Base-by-base conservation (phyloP, 2,797 vertebrate species). In the Rallus crepitans region DNA sequence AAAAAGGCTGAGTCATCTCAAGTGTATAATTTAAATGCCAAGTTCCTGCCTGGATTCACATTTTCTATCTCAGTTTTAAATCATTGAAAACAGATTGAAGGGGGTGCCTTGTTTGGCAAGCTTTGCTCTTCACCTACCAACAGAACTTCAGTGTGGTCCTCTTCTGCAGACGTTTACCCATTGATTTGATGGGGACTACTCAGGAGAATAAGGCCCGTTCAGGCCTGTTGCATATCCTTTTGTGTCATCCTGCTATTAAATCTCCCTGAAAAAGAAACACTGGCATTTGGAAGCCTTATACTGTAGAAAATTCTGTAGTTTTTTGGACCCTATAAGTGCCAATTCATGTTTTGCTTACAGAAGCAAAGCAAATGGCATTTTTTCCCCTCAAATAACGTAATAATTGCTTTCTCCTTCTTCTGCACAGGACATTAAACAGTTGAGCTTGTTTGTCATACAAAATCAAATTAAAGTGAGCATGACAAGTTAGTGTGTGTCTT, bases 201-300 rank as follows among this genome's bases (percentile, higher is more conserved):
- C 85, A 73, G 91, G 84, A 93, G 21, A 86, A 57, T 63, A 91
- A n/a, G 45, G 45, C 94, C 21, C 63, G 85, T 63, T 61, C 83
- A 90, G 65, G 42, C 90, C 82, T 78, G 60, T 72, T 90, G 92
- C 0, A 7, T 70, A 76, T 76, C 73, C 81, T 90, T 94, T 89
- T 93, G 59, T 82, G 63, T 82, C 66, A 47, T 80, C 75, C 81
- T 63, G 52, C 73, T 79, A 24, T 77, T 89, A 50, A 87, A 89
- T 87, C 83, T 82, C 75, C 69, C 84, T 93, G 94, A 42, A 84
- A 66, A 68, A 65, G 60, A 59, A 79, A 55, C 63, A 40, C 69
- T 42, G 69, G 47, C 60, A 52, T 75, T 93, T 78, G 82, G 91
- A 75, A 70, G 82, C 30, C 35, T 91, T 61, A 59, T 89, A 75